phyloP scores from a whole-genome alignment of 2,797 vertebrate species.

The Onychomys leucogaster region DNA sequence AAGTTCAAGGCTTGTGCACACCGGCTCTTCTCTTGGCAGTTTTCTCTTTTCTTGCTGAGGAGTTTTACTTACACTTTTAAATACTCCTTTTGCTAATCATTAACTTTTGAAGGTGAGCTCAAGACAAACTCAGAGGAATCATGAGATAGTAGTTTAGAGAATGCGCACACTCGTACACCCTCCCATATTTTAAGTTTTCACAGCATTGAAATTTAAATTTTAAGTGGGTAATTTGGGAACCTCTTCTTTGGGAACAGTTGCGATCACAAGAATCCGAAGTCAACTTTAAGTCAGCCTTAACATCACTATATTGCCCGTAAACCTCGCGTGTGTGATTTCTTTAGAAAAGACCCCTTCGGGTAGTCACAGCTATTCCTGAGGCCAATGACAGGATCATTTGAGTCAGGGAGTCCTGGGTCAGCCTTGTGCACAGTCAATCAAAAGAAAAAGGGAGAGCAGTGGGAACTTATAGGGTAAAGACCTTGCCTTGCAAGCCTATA shows the following conservation, averaged over 20 bases:
- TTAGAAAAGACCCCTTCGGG: background rate
- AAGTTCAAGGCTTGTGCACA: background rate
- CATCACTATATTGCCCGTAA: background rate
- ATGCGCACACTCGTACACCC: background rate
- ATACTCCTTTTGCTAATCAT: background rate
- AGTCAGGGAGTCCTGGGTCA: background rate
- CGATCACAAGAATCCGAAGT: background rate
- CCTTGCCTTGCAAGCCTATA: background rate
- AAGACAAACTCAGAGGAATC: background rate
- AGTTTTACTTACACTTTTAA: conserved; percentile 15
- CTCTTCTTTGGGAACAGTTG: background rate
- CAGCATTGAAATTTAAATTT: background rate
- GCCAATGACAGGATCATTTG: background rate
- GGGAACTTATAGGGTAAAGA: background rate
- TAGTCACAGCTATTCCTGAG: background rate
- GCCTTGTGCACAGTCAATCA: background rate
- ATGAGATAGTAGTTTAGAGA: background rate
- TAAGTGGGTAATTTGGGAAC: background rate
- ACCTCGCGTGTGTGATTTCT: background rate
- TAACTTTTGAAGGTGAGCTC: conserved; percentile 1
- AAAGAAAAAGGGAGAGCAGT: background rate
- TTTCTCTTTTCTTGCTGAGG: background rate
- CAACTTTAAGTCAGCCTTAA: background rate
- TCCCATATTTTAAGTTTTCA: background rate
- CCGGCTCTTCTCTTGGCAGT: background rate